Base-by-base conservation (phyloP, 2,888 invertebrate species). In the Poecilobothrus nobilitatus region DNA sequence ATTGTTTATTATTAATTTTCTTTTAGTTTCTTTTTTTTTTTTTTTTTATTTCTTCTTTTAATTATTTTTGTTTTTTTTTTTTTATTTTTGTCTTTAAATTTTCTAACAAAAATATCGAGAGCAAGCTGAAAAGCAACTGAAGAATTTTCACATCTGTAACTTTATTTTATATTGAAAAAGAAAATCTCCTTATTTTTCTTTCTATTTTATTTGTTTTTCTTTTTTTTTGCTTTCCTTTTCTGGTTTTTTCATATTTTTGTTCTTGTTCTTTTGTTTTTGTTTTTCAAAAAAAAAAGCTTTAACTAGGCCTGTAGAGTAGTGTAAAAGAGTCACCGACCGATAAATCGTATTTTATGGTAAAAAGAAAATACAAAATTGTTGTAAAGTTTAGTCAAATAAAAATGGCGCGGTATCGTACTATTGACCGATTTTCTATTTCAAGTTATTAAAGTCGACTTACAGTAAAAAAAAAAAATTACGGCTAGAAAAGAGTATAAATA, bases 271-370 rank as follows among this genome's bases (percentile, higher is more conserved):
- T 37, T 37, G 8, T 10, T 37, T 37, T 53, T 53, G n/a, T 53
- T 53, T 53, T 53, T 53, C 1, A 18, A 37, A 37, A 37, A 37
- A 37, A 53, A 53, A 53, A 53, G 53, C 53, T 53, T 53, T 53
- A 18, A 18, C 18, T 53, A 18, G 53, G 53, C 15, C 9, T 53
- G 18, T 53, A 53, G 6, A 18, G 53, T 53, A 53, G 53, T 53
- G n/a, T 41, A 41, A 53, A 53, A 53, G 53, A 53, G 53, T 53
- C 53, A 53, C 18, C 53, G 53, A 53, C 53, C 53, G 53, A 53
- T 53, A 53, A 53, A 53, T 6, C 53, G 53, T 53, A 53, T 53
- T 15, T 53, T 53, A 27, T 27, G 27, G 27, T 27, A 18, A 53
- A 53, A 3, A 44, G 12, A 44, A 53, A 53, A 53, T 12, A 53